Evolutionary conservation across 2,888 invertebrate genomes (phyloP), one percentile per base, ranked within the genome.

Genomic region (Polyommatus icarus): DNA sequence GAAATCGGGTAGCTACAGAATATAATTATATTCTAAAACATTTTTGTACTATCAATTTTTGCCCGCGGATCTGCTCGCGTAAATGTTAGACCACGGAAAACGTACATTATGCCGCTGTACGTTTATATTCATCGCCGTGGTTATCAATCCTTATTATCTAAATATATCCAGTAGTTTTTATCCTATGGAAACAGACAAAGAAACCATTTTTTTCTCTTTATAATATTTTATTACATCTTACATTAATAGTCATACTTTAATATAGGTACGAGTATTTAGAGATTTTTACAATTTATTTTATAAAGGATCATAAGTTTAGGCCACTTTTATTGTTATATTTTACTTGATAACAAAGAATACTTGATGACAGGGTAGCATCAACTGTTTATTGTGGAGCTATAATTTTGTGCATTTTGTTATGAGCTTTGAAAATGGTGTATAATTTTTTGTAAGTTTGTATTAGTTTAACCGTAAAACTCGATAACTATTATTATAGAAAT

Each of bases 401-500:
- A 67, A 67, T 67, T 67, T 67, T 67, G 67, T 67, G 32, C 29
- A 32, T 61, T 61, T 24, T 61, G 67, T 67, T 32, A 67, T 32
- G 32, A 67, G 67, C 67, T 67, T 67, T 1, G 32, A 29, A 29
- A 67, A 67, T 24, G 61, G 29, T 67, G 67, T 32, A 67, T 67
- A 24, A 32, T 67, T 32, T 67, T 67, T 32, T 32, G 15, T 15
- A 32, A 20, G 10, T 61, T 29, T 67, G 67, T 32, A 32, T 67
- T 20, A 29, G 4, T 61, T 29, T 67, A 67, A 67, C 67, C 67
- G 29, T 32, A 24, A 67, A 20, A 67, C 15, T 67, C 67, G 18
- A 67, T 67, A 10, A 4, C 67, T 32, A 67, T 67, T 5, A 67
- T 67, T 67, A 32, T 18, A 12, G 18, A 29, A 73, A 36, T 75